A percentile compares a stretch with the other conserved stretches of the same genome.
Conservation (phyloP, 2,113 vertebrate species). For the Pithys albifrons region DNA sequence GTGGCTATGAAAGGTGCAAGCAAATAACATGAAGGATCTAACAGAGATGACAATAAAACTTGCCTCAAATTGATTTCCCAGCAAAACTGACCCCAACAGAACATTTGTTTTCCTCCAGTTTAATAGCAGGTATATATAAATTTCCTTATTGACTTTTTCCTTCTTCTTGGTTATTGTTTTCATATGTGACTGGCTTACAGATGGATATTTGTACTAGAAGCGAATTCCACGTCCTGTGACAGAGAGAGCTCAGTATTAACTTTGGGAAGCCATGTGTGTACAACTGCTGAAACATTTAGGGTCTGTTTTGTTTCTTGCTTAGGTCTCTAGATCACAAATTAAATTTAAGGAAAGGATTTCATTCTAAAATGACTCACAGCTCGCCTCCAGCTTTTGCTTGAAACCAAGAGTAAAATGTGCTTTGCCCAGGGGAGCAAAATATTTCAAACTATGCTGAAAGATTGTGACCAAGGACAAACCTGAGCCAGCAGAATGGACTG, state of each 20-base stretch:
- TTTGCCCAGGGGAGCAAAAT: not conserved
- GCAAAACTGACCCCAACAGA: conserved; percentile 33
- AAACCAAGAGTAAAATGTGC: not conserved
- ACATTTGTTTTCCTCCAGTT: conserved; percentile 47
- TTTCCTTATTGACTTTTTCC: conserved; percentile 53
- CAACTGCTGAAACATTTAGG: conserved; percentile 25
- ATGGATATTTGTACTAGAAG: not conserved
- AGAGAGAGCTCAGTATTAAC: not conserved
- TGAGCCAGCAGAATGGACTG: not conserved
- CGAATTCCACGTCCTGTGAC: not conserved
- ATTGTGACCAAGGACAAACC: not conserved
- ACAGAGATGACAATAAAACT: conserved; percentile 32
- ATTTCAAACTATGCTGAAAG: not conserved
- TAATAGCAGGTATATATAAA: conserved; percentile 65
- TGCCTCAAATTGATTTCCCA: conserved; percentile 56
- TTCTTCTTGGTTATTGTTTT: conserved; percentile 60
- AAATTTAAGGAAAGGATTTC: conserved; percentile 1
- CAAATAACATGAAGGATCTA: conserved; percentile 45
- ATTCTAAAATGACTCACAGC: not conserved
- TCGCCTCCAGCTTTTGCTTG: not conserved
- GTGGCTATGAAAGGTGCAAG: conserved; percentile 49
- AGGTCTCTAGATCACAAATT: not conserved
- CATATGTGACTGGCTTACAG: conserved; percentile 39
- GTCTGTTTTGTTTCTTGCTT: not conserved
- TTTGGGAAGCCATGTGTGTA: not conserved